These are phyloP conservation scores for Agapornis roseicollis DNA, from an alignment of 2,113 vertebrate species.

Conservation along the genomic window DNA sequence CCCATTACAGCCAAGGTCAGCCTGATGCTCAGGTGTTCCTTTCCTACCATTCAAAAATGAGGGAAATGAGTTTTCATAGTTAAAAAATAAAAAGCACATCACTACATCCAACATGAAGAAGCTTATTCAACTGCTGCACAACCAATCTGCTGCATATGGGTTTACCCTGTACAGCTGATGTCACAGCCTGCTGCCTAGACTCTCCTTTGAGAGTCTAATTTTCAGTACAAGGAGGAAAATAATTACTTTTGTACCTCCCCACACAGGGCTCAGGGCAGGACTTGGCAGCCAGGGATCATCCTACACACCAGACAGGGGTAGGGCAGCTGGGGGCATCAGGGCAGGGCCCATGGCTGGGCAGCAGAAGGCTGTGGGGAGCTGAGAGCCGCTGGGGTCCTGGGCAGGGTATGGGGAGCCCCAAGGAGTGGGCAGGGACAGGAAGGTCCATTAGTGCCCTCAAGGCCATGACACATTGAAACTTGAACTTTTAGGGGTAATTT, in stretches of 20 bases:
- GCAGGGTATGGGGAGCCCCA: rapidly evolving
- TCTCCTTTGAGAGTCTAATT: neutral
- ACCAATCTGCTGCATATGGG: neutral
- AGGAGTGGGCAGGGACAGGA: neutral
- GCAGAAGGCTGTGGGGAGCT: neutral
- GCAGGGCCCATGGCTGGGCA: neutral
- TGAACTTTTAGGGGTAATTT: neutral
- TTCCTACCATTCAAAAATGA: neutral
- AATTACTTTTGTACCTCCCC: neutral
- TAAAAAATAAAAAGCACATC: rapidly evolving
- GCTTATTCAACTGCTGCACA: neutral
- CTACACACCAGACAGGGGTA: rapidly evolving
- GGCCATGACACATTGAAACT: neutral
- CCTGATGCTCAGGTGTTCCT: neutral
- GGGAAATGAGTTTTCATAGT: neutral
- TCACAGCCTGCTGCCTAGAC: neutral
- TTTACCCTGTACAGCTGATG: neutral
- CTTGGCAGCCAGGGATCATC: neutral
- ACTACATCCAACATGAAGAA: neutral
- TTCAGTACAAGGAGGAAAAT: neutral
- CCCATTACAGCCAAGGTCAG: neutral
- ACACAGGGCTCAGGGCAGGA: neutral
- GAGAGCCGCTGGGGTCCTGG: neutral
- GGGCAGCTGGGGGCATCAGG: neutral
- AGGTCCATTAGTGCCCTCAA: neutral